Percentiles rank a stretch among this genome's conserved stretches.
phyloP scores from a whole-genome alignment of 2,113 vertebrate species.

The Pseudonaja textilis region DNA sequence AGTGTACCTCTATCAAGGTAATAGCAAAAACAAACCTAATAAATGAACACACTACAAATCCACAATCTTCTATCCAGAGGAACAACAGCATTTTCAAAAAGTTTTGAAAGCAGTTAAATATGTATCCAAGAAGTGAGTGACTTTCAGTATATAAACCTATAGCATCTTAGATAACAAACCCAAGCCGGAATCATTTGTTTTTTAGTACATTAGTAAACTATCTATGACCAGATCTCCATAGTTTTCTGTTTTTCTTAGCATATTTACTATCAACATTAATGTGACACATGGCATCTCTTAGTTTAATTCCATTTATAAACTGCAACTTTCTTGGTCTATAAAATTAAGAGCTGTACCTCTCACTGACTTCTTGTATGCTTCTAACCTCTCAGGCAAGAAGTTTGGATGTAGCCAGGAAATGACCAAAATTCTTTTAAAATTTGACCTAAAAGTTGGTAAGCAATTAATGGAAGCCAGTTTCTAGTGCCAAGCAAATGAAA shows the following conservation, averaged over 20 bases:
- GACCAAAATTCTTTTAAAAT: neutral
- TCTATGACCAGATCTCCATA: neutral
- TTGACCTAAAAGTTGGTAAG: neutral
- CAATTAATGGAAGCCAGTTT: neutral
- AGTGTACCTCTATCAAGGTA: neutral
- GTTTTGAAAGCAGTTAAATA: neutral
- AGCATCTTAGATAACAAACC: neutral
- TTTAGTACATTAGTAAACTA: neutral
- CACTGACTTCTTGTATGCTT: neutral
- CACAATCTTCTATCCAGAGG: neutral
- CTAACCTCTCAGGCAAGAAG: neutral
- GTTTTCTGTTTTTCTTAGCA: neutral
- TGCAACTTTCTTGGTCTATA: neutral
- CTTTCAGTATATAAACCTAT: neutral
- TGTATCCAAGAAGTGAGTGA: neutral
- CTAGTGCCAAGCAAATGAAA: neutral
- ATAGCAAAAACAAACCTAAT: neutral
- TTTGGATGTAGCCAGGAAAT: neutral
- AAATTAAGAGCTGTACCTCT: neutral
- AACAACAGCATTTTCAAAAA: neutral
- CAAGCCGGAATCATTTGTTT: neutral
- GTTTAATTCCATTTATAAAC: neutral
- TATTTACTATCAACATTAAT: neutral
- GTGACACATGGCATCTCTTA: neutral
- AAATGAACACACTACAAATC: neutral